Evolutionary conservation across 2,888 invertebrate genomes (phyloP), one percentile per base, ranked within the genome.

Genomic region (Encarsia formosa): DNA sequence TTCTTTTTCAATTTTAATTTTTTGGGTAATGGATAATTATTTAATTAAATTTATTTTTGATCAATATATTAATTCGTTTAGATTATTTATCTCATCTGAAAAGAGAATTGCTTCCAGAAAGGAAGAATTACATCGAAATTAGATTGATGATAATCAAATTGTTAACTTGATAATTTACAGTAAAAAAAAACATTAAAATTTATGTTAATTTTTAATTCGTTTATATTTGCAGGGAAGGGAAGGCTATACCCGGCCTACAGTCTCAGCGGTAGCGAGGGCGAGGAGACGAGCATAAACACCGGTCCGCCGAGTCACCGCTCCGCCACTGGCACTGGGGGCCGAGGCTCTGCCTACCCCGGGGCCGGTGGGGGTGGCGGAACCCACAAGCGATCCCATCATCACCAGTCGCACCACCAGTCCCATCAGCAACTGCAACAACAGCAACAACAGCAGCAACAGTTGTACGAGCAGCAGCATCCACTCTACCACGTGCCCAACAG

Each of bases 181-280:
- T n/a, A n/a, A n/a, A n/a, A n/a, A n/a, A n/a, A n/a, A n/a, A n/a
- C n/a, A n/a, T n/a, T n/a, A n/a, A n/a, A n/a, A n/a, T n/a, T n/a
- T n/a, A n/a, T n/a, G n/a, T n/a, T n/a, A n/a, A n/a, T n/a, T n/a
- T n/a, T n/a, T 15, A 16, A 35, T 58, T 38, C 19, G 57, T 56
- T 43, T 61, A 58, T 62, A 67, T 58, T 77, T 78, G 15, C 77
- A 85, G 81, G 78, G 77, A 89, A 89, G 85, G 80, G 80, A 80
- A 87, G 89, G 74, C 83, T 89, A 75, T 88, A 89, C 80, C 87
- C 88, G 75, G 81, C 81, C 72, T 87, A 87, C 81, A 85, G 85
- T 79, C 82, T 86, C 75, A 86, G 85, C 78, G 83, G 85, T 76
- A 81, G 82, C 63, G 87, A 87, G 78, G 85, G 87, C 71, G 87